A percentile compares a stretch with the other conserved stretches of the same genome.
phyloP scores from a whole-genome alignment of 2,797 vertebrate genomes.

The Xyrichtys novacula region DNA sequence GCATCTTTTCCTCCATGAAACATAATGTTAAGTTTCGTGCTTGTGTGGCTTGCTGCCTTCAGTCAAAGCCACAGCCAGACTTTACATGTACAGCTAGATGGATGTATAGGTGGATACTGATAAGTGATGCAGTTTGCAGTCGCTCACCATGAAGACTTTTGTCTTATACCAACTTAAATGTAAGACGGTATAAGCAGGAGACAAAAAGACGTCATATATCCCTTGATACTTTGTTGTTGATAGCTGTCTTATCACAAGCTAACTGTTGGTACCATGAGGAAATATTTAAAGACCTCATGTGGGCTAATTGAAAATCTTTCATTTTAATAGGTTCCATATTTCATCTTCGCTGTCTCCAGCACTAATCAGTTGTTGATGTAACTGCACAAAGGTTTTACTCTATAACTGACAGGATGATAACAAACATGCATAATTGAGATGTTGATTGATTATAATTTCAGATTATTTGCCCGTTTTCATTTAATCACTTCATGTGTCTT shows the following conservation, averaged over 20 bases:
- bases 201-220: slow-evolving; percentile 3
- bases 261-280: slow-evolving; percentile 30
- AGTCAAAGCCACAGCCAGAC: not conserved
- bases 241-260: slow-evolving; percentile 35
- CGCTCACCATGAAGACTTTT: slow-evolving; percentile 4
- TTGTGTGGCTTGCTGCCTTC: not conserved
- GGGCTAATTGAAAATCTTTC: slow-evolving; percentile 64
- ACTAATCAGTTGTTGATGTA: slow-evolving; percentile 70
- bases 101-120: too few relatives aligned
- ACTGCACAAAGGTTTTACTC: slow-evolving; percentile 47
- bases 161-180: slow-evolving; percentile 4
- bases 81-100: slow-evolving; percentile 1
- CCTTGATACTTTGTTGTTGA: slow-evolving; percentile 19
- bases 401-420: slow-evolving; percentile 65
- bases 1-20: not conserved
- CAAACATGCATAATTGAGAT: slow-evolving; percentile 70
- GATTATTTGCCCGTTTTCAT: slow-evolving; percentile 67
- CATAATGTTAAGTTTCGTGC: not conserved
- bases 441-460: slow-evolving; percentile 65
- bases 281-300: slow-evolving; percentile 35
- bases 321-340: slow-evolving; percentile 51
- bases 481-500: slow-evolving; percentile 42
- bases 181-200: not conserved
- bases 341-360: slow-evolving; percentile 50
- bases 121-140: not conserved